A percentile compares a stretch with the other conserved stretches of the same genome.
phyloP scores from a whole-genome alignment of 1,140 invertebrate species.

The Drosophila elegans region DNA sequence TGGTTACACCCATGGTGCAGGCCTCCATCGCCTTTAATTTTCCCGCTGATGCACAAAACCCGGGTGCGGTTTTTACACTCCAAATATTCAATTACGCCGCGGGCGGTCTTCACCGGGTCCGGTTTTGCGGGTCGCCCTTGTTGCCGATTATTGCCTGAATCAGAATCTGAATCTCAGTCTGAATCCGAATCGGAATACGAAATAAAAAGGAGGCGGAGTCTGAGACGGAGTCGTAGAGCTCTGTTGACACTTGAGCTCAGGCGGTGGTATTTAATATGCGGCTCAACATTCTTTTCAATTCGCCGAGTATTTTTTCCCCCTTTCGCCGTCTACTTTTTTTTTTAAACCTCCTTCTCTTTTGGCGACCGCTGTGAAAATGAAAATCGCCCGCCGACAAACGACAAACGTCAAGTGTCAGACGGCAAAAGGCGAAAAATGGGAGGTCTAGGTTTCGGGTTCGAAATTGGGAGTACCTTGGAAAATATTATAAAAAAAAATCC shows the following conservation, averaged over 20 bases:
- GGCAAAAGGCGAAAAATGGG: background rate
- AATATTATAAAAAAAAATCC: background rate
- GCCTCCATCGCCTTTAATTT: conserved; percentile 4
- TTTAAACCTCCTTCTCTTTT: conserved; percentile 25
- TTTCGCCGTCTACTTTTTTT: conserved; percentile 11
- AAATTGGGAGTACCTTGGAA: background rate
- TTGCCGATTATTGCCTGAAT: conserved; percentile 60
- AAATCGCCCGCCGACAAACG: conserved; percentile 65
- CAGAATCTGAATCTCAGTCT: conserved; percentile 8
- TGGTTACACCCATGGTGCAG: conserved; percentile 34
- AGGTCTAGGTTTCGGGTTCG: conserved; percentile 1
- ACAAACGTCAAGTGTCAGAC: conserved; percentile 70
- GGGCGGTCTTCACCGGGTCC: conserved; percentile 61
- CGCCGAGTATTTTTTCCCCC: conserved; percentile 43
- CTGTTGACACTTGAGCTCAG: conserved; percentile 82
- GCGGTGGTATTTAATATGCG: conserved; percentile 82
- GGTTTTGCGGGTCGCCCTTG: conserved; percentile 35
- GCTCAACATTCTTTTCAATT: conserved; percentile 82
- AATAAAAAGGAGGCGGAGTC: conserved; percentile 3
- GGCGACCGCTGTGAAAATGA: conserved; percentile 68
- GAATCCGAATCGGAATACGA: conserved; percentile 3
- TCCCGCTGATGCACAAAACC: conserved; percentile 22
- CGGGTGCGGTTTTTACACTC: conserved; percentile 78
- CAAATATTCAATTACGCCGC: conserved; percentile 80
- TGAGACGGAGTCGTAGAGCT: conserved; percentile 25